Evolutionary conservation across 2,888 invertebrate genomes (phyloP), one percentile per base, ranked within the genome.

Genomic region (Thymelicus sylvestris): DNA sequence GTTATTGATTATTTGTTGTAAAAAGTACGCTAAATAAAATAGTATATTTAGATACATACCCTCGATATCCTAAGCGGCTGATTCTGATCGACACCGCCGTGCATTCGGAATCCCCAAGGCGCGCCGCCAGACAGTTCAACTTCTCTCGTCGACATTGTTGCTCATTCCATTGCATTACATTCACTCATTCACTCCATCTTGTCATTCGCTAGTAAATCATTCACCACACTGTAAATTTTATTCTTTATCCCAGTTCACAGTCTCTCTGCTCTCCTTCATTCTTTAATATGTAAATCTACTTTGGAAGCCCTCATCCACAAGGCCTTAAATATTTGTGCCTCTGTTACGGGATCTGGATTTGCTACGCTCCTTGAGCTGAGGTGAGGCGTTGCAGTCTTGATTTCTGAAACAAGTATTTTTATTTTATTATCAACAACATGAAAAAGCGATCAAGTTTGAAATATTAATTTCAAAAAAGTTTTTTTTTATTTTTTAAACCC

Each of bases 91-190:
- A 94, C 95, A 76, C 97, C 97, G 76, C 97, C 97, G 88, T 97
- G 96, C 96, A 97, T 96, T 77, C 97, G 96, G 93, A 98, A 97
- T 83, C 97, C 97, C 98, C 97, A 97, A 79, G 97, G 97, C 86
- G 96, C 95, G 76, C 97, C 97, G 79, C 97, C 97, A 84, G 96
- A 95, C 86, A 97, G 94, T 85, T 96, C 95, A 88, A 97, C 96
- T 92, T 96, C 96, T 81, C 96, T 94, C 77, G 96, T 93, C 83
- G 95, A 95, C 97, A 96, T 96, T 68, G 59, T 69, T 67, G 71
- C 62, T 71, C 60, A 73, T 63, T 68, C 59, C 67, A n/a, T 31
- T 47, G 19, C 19, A 19, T 41, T 67, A 66, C 66, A 63, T 24
- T 65, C 24, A 73, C 59, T 67, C 31, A 50, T 65, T 73, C 15